A percentile compares a stretch with the other conserved stretches of the same genome.
Evolutionary conservation across 2,113 vertebrate species (phyloP).

Genomic region (Sphyrna mokarran): DNA sequence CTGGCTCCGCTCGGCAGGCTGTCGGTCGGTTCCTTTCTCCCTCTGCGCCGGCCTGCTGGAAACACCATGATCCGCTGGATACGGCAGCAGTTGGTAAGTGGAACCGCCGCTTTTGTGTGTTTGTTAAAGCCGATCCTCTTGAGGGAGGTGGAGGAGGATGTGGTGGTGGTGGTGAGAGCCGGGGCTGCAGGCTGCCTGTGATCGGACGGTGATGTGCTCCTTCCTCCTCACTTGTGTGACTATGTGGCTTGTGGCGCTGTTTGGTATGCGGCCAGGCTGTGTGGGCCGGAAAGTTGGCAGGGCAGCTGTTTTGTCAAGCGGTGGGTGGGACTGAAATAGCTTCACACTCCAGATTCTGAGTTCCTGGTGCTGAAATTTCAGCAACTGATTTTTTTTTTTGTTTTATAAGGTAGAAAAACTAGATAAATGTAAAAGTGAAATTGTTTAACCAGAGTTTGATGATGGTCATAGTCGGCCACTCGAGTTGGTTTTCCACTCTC

Average conservation of each 20-base stretch:
- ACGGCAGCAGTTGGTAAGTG: slow-evolving; percentile 88
- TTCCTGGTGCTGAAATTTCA: neutral
- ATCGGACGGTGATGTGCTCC: no score
- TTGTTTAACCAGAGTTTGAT: no score
- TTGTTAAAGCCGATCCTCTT: neutral
- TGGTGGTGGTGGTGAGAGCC: no score
- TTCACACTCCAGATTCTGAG: neutral
- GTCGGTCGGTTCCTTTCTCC: no score
- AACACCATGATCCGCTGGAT: slow-evolving; percentile 83
- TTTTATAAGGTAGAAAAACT: neutral
- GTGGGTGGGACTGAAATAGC: neutral
- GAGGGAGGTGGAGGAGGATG: no score
- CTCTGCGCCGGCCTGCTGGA: neutral
- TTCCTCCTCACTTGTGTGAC: neutral
- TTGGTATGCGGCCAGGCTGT: neutral
- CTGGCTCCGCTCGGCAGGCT: no score
- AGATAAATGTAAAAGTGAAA: neutral
- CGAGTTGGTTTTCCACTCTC: neutral
- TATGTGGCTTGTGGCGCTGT: neutral
- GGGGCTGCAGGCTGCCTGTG: neutral
- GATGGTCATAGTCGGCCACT: neutral
- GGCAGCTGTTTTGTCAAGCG: neutral
- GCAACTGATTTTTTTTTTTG: neutral
- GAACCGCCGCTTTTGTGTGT: neutral
- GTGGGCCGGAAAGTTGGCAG: neutral